Conservation (phyloP, 2,888 invertebrate genomes). For the Acanthosepion pharaonis region DNA sequence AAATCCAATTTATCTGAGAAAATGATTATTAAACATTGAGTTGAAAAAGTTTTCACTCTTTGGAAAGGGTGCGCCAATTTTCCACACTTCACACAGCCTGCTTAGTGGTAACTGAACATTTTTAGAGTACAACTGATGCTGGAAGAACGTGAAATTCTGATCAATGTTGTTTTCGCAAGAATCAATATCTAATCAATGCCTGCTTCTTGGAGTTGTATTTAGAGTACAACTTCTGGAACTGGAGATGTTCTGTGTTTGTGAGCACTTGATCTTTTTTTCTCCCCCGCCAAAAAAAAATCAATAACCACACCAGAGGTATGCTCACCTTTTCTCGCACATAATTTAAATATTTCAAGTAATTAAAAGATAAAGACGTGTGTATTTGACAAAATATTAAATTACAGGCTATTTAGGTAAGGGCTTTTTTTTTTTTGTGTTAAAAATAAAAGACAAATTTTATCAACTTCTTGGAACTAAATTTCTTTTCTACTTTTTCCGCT, state of each 20-base stretch:
- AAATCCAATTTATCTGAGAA: no score
- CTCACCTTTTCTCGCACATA: neutral
- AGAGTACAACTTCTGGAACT: neutral
- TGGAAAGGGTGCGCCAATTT: neutral
- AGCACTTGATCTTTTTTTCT: neutral
- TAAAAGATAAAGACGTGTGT: neutral
- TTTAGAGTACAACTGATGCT: neutral
- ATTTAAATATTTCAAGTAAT: neutral
- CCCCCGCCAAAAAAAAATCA: neutral
- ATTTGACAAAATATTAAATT: neutral
- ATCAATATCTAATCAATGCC: neutral
- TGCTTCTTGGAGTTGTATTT: neutral
- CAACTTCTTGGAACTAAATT: neutral
- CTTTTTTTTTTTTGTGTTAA: neutral
- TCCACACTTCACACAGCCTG: neutral
- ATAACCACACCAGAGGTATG: neutral
- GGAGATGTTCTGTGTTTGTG: neutral
- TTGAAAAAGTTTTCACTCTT: no score
- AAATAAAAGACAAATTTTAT: neutral
- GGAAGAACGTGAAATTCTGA: neutral
- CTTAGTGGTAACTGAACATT: neutral
- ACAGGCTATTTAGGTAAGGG: neutral
- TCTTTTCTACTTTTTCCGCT: neutral
- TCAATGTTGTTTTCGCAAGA: neutral
- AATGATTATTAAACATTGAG: no score